These are phyloP conservation scores for Lucilia cuprina DNA, from an alignment of 1,140 invertebrate species.

Conservation along the genomic window DNA sequence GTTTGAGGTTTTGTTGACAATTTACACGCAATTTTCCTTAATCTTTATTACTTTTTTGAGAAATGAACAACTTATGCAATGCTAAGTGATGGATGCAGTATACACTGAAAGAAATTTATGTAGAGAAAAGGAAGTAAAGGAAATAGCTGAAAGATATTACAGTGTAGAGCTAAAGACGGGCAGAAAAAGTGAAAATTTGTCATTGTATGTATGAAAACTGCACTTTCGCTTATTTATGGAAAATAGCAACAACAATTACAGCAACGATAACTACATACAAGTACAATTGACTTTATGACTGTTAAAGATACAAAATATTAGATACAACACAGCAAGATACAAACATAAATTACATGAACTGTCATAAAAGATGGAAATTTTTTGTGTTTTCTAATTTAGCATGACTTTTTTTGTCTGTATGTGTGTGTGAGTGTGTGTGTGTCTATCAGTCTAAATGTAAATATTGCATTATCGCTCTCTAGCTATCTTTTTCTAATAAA, in stretches of 20 bases:
- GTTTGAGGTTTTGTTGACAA: constrained; percentile 29
- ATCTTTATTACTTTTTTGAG: neutral
- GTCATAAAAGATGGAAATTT: constrained; percentile 33
- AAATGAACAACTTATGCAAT: constrained; percentile 4
- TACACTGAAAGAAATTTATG: neutral
- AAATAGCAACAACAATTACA: neutral
- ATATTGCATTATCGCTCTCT: too few species aligned
- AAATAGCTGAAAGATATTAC: neutral
- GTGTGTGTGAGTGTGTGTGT: neutral
- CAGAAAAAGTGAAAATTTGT: neutral
- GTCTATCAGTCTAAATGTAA: neutral
- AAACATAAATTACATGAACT: constrained; percentile 29
- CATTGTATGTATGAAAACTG: neutral
- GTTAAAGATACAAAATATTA: constrained; percentile 4
- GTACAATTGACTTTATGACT: neutral
- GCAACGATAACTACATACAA: neutral
- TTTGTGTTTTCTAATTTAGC: constrained; percentile 20
- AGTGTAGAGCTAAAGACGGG: neutral
- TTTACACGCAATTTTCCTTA: constrained; percentile 19
- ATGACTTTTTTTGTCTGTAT: neutral
- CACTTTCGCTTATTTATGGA: neutral
- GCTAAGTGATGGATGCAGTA: too few species aligned
- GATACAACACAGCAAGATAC: constrained; percentile 14
- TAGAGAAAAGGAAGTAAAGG: too few species aligned
- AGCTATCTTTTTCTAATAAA: neutral